A percentile compares a stretch with the other conserved stretches of the same genome.
These are phyloP conservation scores for Macroglossus sobrinus DNA, from an alignment of 2,113 vertebrate genomes.

Conservation along the genomic window DNA sequence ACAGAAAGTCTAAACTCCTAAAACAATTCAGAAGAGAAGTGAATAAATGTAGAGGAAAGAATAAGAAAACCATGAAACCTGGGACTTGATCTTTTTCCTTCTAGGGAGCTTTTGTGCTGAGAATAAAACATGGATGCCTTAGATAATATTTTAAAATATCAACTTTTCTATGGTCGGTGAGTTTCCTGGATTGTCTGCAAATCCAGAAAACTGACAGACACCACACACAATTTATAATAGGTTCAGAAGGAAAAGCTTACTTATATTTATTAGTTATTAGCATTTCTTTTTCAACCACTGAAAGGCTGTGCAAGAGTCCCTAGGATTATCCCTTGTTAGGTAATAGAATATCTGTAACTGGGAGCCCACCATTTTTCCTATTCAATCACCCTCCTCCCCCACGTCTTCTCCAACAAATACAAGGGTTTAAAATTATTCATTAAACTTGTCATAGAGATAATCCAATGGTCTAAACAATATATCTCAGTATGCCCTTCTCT, in stretches of 20 bases:
- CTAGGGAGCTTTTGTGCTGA: neutral
- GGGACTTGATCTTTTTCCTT: neutral
- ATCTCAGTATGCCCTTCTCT: neutral
- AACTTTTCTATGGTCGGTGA: neutral
- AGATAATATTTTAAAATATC: neutral
- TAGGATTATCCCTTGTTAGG: neutral
- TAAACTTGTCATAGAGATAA: neutral
- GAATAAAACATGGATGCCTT: neutral
- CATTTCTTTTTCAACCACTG: neutral
- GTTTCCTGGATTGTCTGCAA: neutral
- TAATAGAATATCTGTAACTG: neutral
- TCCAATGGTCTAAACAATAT: neutral
- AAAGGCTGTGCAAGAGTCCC: neutral
- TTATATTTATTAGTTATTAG: neutral
- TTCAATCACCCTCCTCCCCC: neutral
- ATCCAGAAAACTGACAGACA: neutral
- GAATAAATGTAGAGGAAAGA: neutral
- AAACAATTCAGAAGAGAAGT: neutral
- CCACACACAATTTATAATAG: neutral
- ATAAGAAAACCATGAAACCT: neutral
- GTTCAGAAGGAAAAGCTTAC: neutral
- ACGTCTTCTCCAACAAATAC: neutral
- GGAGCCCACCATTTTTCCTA: neutral
- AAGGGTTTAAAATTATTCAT: neutral
- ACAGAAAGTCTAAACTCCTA: neutral